A percentile compares a stretch with the other conserved stretches of the same genome.
Conservation (phyloP, 2,888 invertebrate genomes). For the Coenonympha glycerion region DNA sequence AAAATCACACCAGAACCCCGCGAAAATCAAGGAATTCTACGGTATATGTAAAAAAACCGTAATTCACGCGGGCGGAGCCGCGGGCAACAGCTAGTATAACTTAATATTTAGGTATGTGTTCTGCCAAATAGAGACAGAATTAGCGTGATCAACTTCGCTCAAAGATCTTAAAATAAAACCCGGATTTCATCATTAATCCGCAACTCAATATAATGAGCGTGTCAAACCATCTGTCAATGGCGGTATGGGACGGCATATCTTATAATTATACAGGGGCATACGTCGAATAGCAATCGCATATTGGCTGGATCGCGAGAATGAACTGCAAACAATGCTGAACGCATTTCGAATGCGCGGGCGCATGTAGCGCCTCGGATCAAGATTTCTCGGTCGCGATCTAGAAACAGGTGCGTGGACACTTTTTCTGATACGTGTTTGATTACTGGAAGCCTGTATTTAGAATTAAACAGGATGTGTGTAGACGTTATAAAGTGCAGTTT, state of each 20-base stretch:
- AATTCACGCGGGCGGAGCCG: no score
- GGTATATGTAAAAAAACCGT: no score
- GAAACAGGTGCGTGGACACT: constrained; percentile 58
- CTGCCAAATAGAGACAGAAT: no score
- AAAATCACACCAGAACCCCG: no score
- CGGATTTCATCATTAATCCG: not conserved
- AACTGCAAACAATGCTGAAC: constrained; percentile 49
- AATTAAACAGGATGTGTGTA: constrained; percentile 9
- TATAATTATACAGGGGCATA: constrained; percentile 59
- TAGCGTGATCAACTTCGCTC: no score
- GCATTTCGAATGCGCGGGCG: constrained; percentile 51
- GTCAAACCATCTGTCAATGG: constrained; percentile 57
- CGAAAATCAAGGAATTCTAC: no score
- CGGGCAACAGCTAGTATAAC: no score
- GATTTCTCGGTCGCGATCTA: constrained; percentile 65
- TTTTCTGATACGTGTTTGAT: constrained; percentile 26
- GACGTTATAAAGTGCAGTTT: not conserved
- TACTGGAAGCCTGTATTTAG: constrained; percentile 19
- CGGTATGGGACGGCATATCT: constrained; percentile 52
- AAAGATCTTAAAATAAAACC: no score
- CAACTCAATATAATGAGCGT: constrained; percentile 38
- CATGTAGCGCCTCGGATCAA: constrained; percentile 43
- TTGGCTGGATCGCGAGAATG: constrained; percentile 54
- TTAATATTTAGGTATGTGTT: no score
- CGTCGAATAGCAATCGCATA: constrained; percentile 53